A percentile compares a stretch with the other conserved stretches of the same genome.
Conservation (phyloP, 1,140 invertebrate species). For the Drosophila kikkawai region DNA sequence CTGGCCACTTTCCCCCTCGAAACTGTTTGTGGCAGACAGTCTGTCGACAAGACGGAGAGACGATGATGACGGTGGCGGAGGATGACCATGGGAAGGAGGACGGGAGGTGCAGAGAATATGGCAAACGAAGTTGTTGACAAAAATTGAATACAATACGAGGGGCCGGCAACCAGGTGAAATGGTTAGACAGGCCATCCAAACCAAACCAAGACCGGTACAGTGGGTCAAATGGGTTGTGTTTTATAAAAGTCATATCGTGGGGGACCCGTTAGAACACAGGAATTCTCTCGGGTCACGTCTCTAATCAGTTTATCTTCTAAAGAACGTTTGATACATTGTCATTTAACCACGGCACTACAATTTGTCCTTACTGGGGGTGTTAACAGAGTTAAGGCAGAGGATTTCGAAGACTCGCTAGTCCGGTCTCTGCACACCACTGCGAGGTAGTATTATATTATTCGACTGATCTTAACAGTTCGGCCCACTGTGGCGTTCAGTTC, state of each 20-base stretch:
- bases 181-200: constrained; percentile 35
- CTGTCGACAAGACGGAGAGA: constrained; percentile 53
- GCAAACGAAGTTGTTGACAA: constrained; percentile 71
- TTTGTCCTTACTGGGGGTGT: not conserved
- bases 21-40: constrained; percentile 59
- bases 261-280: not conserved
- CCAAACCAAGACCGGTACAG: constrained; percentile 22
- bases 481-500: constrained; percentile 17
- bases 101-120: constrained; percentile 11
- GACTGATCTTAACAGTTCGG: not conserved
- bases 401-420: not conserved
- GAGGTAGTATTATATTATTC: not conserved
- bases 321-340: not conserved
- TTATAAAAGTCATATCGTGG: too few species aligned
- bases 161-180: constrained; percentile 32
- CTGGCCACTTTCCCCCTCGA: not conserved
- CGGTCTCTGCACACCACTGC: not conserved
- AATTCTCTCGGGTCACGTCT: not conserved
- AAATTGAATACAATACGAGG: constrained; percentile 77
- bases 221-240: constrained; percentile 10
- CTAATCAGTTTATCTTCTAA: not conserved
- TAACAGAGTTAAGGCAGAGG: too few species aligned
- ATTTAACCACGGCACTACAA: not conserved
- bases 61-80: constrained; percentile 23
- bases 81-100: not conserved